These are phyloP conservation scores for Perccottus glenii DNA, from an alignment of 2,113 vertebrate genomes.

Conservation along the genomic window DNA sequence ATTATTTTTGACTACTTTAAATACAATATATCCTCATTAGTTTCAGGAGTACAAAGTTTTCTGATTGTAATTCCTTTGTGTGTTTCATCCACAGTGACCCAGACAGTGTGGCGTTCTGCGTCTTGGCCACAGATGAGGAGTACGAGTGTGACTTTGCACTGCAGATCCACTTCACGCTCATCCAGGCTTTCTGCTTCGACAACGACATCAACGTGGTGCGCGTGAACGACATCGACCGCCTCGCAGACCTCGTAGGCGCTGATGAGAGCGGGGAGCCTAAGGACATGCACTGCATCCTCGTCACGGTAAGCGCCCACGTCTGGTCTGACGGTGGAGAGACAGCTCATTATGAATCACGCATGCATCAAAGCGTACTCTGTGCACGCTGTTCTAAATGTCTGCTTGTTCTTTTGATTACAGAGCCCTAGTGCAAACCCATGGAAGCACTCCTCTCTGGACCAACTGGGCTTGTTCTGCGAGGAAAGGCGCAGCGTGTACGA, in stretches of 20 bases:
- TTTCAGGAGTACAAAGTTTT: neutral
- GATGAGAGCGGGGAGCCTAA: constrained; percentile 85
- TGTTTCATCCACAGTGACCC: constrained; percentile 83
- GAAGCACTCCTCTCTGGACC: constrained; percentile 92
- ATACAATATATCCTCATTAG: neutral
- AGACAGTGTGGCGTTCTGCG: constrained; percentile 93
- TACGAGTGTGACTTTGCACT: constrained; percentile 95
- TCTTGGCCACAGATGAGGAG: constrained; percentile 91
- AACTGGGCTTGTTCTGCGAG: constrained; percentile 90
- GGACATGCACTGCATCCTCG: constrained; percentile 95
- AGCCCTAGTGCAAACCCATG: constrained; percentile 89
- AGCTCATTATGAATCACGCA: constrained; percentile 51
- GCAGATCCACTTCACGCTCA: constrained; percentile 98
- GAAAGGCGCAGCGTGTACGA: constrained; percentile 91
- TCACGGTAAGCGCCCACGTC: constrained; percentile 84
- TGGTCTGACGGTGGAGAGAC: neutral
- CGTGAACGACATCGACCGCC: constrained; percentile 87
- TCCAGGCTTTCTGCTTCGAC: constrained; percentile 98
- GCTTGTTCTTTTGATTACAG: constrained; percentile 68
- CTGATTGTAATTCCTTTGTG: neutral
- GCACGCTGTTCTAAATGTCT: constrained; percentile 20
- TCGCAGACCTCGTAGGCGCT: constrained; percentile 87
- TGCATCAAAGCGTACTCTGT: neutral
- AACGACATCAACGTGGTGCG: constrained; percentile 96
- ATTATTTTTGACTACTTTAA: neutral